Percentiles rank a stretch among this genome's conserved stretches.
These are phyloP conservation scores for Tridacna gigas DNA, from an alignment of 2,888 invertebrate species.

Conservation along the genomic window DNA sequence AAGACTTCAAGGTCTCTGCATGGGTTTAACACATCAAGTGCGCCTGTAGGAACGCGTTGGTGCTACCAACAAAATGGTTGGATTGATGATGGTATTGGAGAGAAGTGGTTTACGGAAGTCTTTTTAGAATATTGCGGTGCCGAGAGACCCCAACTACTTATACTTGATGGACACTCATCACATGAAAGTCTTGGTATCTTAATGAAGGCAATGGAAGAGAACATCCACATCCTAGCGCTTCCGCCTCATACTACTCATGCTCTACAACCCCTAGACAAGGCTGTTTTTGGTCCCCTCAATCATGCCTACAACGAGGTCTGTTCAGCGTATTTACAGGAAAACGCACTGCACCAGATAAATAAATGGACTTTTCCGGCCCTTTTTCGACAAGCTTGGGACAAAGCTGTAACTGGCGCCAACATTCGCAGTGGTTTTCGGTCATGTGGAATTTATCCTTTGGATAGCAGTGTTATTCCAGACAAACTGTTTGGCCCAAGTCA, in stretches of 20 bases:
- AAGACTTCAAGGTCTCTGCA: not conserved
- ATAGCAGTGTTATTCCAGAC: not conserved
- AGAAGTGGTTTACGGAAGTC: not conserved
- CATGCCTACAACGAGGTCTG: not conserved
- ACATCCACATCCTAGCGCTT: not conserved
- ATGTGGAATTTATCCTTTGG: not conserved
- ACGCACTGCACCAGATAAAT: not conserved
- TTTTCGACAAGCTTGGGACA: not conserved
- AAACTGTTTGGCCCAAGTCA: not conserved
- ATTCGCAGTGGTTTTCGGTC: not conserved
- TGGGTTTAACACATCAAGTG: not conserved
- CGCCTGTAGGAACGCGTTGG: not conserved
- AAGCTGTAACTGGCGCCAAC: not conserved
- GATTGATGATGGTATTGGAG: not conserved
- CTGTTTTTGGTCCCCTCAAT: constrained; percentile 29
- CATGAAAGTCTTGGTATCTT: not conserved
- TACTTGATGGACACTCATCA: not conserved
- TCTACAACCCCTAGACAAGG: constrained; percentile 55
- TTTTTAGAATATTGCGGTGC: constrained; percentile 12
- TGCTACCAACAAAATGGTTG: not conserved
- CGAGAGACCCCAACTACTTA: constrained; percentile 22
- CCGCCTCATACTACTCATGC: constrained; percentile 45
- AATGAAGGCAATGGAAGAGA: constrained; percentile 6
- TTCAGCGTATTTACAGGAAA: not conserved
- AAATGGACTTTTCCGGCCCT: not conserved